phyloP scores from a whole-genome alignment of 2,797 vertebrate species.

The Pristis pectinata region DNA sequence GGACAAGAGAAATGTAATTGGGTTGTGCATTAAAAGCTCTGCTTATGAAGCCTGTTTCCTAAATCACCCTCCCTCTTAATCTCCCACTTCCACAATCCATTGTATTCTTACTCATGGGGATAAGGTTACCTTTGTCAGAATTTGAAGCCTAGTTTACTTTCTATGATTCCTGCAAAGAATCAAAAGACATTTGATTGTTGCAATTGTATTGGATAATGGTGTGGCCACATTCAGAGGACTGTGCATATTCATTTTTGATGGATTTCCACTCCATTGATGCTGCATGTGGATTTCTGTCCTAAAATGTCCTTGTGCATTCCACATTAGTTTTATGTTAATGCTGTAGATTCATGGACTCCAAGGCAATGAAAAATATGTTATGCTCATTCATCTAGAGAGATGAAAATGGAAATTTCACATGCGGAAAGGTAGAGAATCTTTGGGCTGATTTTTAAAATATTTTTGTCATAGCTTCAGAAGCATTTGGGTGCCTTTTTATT shows the following conservation, averaged over 20 bases:
- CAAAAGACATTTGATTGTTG: neutral
- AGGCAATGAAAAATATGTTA: too few relatives aligned
- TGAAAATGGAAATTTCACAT: neutral
- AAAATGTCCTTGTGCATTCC: neutral
- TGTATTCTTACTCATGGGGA: neutral
- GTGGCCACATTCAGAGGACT: too few relatives aligned
- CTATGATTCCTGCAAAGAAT: neutral
- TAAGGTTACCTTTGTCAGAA: neutral
- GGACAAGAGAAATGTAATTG: neutral
- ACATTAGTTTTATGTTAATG: neutral
- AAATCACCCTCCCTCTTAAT: neutral
- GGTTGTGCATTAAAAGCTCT: neutral
- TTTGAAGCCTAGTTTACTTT: neutral
- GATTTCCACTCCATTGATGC: neutral
- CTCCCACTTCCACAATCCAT: neutral
- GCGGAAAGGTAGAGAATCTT: neutral
- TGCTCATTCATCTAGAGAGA: neutral
- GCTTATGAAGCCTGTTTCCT: neutral
- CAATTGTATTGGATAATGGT: too few relatives aligned
- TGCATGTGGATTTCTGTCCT: neutral
- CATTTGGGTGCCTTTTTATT: neutral
- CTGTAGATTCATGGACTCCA: neutral
- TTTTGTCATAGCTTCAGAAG: neutral
- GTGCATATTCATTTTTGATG: neutral
- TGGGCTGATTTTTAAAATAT: neutral